Base-by-base conservation (phyloP, 2,888 invertebrate species). In the Dolichopus griseipennis region DNA sequence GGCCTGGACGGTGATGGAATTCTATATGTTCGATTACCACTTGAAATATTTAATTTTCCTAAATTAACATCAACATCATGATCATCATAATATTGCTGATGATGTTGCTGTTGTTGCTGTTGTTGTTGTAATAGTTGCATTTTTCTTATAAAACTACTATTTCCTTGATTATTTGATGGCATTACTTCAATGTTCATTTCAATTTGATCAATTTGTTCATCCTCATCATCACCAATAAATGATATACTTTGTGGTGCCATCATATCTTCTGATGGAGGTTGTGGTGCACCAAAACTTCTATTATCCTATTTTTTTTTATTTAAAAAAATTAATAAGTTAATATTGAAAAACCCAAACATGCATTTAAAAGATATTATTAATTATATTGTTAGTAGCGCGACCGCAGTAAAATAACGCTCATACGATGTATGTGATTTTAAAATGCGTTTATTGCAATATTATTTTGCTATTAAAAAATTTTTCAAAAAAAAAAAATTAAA, bases 181-280 rank as follows among this genome's bases (percentile, higher is more conserved):
- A 78, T 76, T 9, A 77, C 76, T 69, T 81, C 80, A 22, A 80
- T 79, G 69, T 78, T 79, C 68, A 79, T 79, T 74, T 82, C 82
- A 65, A 80, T 76, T 70, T 80, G 79, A 8, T 81, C 81, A 8
- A 73, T 73, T 20, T 79, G 78, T 79, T 85, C 84, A 65, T 83
- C 84, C n/a, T n/a, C 27, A 33, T 87, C 85, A 79, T 86, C 88
- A 76, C 93, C 93, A 73, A 94, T 93, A 77, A 95, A 95, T 68
- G 93, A 94, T 76, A 95, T 94, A 83, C 91, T 93, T 79, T 95
- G 95, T 0, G 95, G 94, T 75, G 93, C 93, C 93, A 95, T 94
- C 91, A 93, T 67, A 77, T 93, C 93, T 77, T 92, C 93, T 68
- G 89, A 86, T 37, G 88, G 89, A 64, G 88, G 87, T 65, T 73